These are phyloP conservation scores for Ormyrus nitidulus DNA, from an alignment of 2,888 invertebrate genomes.

Conservation along the genomic window DNA sequence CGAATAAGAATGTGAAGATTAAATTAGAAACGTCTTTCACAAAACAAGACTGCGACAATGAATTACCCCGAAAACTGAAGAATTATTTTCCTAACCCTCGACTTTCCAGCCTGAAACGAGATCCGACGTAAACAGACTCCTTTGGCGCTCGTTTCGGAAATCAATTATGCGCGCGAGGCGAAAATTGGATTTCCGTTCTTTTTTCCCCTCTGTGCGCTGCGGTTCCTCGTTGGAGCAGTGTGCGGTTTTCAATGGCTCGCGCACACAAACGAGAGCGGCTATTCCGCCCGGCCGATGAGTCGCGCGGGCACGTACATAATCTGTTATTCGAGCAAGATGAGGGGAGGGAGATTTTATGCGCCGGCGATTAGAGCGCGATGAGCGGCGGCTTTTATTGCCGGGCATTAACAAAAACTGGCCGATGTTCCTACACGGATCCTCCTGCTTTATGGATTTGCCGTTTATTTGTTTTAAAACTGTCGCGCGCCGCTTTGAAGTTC, in stretches of 20 bases:
- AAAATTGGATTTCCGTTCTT: slow-evolving; percentile 54
- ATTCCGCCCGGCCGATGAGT: slow-evolving; percentile 52
- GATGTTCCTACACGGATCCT: too few relatives aligned
- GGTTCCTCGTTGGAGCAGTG: slow-evolving; percentile 33
- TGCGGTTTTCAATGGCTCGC: slow-evolving; percentile 44
- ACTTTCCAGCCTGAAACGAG: too few relatives aligned
- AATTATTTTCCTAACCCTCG: too few relatives aligned
- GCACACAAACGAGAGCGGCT: neutral
- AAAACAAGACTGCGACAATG: too few relatives aligned
- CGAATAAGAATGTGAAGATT: too few relatives aligned
- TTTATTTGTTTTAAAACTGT: too few relatives aligned
- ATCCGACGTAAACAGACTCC: too few relatives aligned
- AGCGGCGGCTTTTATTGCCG: neutral
- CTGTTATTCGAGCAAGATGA: neutral
- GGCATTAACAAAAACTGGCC: neutral
- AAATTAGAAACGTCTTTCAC: too few relatives aligned
- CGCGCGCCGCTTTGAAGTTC: too few relatives aligned
- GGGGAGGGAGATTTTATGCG: slow-evolving; percentile 2
- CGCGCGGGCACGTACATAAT: slow-evolving; percentile 34
- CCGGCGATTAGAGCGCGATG: neutral
- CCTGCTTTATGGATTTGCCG: neutral
- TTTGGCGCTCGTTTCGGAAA: slow-evolving; percentile 48
- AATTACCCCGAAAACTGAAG: too few relatives aligned
- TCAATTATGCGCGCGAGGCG: slow-evolving; percentile 53
- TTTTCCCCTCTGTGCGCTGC: slow-evolving; percentile 26